Evolutionary conservation across 1,140 invertebrate species (phyloP).

Genomic region (Anoplophora glabripennis): DNA sequence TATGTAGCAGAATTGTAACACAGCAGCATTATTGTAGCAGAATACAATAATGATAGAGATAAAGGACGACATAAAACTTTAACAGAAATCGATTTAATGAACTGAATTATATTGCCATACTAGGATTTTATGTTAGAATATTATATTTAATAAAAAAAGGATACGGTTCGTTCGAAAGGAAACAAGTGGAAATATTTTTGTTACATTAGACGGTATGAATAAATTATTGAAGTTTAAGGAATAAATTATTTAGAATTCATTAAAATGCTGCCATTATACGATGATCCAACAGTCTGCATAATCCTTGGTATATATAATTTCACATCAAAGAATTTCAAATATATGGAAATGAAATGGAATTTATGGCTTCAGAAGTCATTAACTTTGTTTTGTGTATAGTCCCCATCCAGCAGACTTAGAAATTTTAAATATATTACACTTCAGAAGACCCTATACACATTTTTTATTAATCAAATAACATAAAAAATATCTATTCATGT

Average conservation of each 20-base stretch:
- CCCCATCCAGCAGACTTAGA: background rate
- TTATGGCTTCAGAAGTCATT: background rate
- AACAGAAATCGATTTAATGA: background rate
- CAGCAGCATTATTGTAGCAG: too few relatives aligned
- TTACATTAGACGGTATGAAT: too few relatives aligned
- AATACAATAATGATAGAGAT: constrained; percentile 1
- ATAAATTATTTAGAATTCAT: background rate
- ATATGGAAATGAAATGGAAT: background rate
- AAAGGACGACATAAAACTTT: background rate
- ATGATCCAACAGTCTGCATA: background rate
- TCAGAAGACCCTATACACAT: too few relatives aligned
- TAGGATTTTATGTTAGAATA: background rate
- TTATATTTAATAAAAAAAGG: too few relatives aligned
- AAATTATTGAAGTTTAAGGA: background rate
- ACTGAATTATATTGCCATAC: constrained; percentile 1
- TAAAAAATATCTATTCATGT: too few relatives aligned
- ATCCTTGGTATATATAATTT: background rate
- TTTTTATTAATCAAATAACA: too few relatives aligned
- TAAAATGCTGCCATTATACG: background rate
- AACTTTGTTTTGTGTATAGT: too few relatives aligned
- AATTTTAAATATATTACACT: background rate
- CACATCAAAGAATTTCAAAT: background rate
- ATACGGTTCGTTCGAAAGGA: background rate
- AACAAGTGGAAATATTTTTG: background rate
- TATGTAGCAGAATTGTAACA: background rate